Percentiles rank a stretch among this genome's conserved stretches.
Conservation (phyloP, 2,888 invertebrate species). For the Tetramorium bicarinatum region DNA sequence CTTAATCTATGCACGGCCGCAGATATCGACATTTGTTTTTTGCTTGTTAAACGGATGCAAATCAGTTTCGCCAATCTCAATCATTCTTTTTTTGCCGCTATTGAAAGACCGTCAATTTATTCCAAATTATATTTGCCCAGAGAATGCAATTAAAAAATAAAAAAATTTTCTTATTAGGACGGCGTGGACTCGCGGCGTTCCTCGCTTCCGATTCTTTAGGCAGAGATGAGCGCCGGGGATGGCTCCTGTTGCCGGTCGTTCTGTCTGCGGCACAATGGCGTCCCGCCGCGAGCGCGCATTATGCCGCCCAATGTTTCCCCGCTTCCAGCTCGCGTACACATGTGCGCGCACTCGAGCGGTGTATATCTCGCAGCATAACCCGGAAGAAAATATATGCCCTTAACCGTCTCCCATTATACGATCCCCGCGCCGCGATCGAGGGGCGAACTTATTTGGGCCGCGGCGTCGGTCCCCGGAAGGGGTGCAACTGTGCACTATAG, state of each 20-base stretch:
- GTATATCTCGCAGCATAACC: slow-evolving; percentile 67
- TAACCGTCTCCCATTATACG: slow-evolving; percentile 84
- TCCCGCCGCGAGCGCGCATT: slow-evolving; percentile 76
- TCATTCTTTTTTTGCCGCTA: not conserved
- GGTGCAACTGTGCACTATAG: slow-evolving; percentile 72
- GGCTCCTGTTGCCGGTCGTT: slow-evolving; percentile 80
- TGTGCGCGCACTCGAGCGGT: slow-evolving; percentile 41
- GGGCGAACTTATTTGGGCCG: slow-evolving; percentile 75
- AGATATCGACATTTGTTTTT: not conserved
- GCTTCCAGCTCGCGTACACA: slow-evolving; percentile 54
- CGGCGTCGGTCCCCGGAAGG: slow-evolving; percentile 77
- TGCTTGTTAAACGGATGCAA: not conserved
- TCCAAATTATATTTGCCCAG: not conserved
- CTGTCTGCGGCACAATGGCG: slow-evolving; percentile 80
- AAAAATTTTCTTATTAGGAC: slow-evolving; percentile 32
- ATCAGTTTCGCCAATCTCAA: slow-evolving; percentile 9
- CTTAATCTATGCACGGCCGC: not conserved
- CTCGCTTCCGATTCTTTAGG: slow-evolving; percentile 56
- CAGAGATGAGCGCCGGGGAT: slow-evolving; percentile 75
- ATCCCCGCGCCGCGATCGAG: slow-evolving; percentile 72
- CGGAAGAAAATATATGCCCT: slow-evolving; percentile 81
- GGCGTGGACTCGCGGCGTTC: slow-evolving; percentile 26
- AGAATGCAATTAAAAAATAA: not conserved
- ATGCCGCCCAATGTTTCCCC: slow-evolving; percentile 72
- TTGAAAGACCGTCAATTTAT: slow-evolving; percentile 7